These are phyloP conservation scores for Chalcis sispes DNA, from an alignment of 2,888 invertebrate genomes.

Conservation along the genomic window DNA sequence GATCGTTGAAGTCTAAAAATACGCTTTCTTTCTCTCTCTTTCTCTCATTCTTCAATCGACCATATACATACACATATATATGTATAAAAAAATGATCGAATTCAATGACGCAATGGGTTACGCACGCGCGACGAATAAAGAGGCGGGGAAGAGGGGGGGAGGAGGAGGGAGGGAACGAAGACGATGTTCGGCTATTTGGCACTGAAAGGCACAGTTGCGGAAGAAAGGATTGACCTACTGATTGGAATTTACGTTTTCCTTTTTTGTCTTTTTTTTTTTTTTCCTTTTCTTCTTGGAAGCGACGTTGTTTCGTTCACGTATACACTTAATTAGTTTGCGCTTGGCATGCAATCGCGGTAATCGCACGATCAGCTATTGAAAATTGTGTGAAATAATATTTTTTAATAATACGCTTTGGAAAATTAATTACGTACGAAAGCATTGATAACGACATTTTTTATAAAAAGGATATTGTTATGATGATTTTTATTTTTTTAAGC, in stretches of 20 bases:
- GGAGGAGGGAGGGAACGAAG: not conserved
- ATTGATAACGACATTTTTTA: too few relatives aligned
- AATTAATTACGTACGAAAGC: too few relatives aligned
- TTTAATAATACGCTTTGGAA: too few relatives aligned
- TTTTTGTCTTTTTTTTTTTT: constrained; percentile 9
- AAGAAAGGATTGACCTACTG: constrained; percentile 52
- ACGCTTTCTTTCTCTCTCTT: constrained; percentile 12
- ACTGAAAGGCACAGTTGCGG: constrained; percentile 34
- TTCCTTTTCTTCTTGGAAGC: not conserved
- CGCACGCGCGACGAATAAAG: not conserved
- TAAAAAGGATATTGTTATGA: too few relatives aligned
- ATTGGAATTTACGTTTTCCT: constrained; percentile 53
- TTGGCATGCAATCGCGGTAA: too few relatives aligned
- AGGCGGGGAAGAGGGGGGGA: too few relatives aligned
- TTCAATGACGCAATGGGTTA: constrained; percentile 20
- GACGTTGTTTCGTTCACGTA: not conserved
- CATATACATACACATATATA: not conserved
- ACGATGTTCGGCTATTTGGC: too few relatives aligned
- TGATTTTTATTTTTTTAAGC: too few relatives aligned
- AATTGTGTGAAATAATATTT: too few relatives aligned
- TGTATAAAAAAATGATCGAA: constrained; percentile 1
- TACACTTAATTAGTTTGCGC: not conserved
- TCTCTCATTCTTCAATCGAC: not conserved
- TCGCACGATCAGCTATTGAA: too few relatives aligned
- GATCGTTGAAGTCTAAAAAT: constrained; percentile 18